These are phyloP conservation scores for Alethe diademata DNA, from an alignment of 2,113 vertebrate species.

Conservation along the genomic window DNA sequence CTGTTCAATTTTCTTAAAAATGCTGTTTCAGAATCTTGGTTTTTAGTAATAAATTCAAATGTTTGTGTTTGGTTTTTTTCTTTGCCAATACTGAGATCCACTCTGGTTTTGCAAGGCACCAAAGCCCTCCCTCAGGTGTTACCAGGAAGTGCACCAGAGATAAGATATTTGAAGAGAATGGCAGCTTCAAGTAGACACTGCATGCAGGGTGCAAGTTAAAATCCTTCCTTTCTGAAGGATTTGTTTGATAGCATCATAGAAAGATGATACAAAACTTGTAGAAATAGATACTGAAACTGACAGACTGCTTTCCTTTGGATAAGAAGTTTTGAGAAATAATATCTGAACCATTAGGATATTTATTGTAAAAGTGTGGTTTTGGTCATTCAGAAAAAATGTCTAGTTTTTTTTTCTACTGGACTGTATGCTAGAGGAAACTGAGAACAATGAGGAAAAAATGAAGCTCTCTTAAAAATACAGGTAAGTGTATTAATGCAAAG, in stretches of 20 bases:
- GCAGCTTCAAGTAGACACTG: neutral
- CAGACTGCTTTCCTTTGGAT: neutral
- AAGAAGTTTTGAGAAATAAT: neutral
- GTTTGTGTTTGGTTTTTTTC: neutral
- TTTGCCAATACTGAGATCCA: neutral
- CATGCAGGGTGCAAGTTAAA: neutral
- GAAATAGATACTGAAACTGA: neutral
- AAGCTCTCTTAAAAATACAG: neutral
- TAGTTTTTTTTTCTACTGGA: neutral
- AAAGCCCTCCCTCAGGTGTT: neutral
- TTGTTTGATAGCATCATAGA: accelerated
- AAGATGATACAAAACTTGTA: neutral
- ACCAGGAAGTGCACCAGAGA: neutral
- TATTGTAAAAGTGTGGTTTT: neutral
- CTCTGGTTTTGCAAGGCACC: neutral
- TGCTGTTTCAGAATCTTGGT: neutral
- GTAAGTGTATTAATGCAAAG: neutral
- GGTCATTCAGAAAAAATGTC: neutral
- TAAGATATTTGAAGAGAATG: neutral
- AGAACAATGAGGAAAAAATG: neutral
- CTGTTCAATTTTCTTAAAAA: constrained; percentile 30
- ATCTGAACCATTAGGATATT: neutral
- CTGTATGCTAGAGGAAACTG: neutral
- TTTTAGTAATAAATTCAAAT: neutral
- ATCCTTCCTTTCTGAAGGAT: neutral